A percentile compares a stretch with the other conserved stretches of the same genome.
Conservation (phyloP, 2,113 vertebrate species). For the Cyphomyrus discorhynchus region DNA sequence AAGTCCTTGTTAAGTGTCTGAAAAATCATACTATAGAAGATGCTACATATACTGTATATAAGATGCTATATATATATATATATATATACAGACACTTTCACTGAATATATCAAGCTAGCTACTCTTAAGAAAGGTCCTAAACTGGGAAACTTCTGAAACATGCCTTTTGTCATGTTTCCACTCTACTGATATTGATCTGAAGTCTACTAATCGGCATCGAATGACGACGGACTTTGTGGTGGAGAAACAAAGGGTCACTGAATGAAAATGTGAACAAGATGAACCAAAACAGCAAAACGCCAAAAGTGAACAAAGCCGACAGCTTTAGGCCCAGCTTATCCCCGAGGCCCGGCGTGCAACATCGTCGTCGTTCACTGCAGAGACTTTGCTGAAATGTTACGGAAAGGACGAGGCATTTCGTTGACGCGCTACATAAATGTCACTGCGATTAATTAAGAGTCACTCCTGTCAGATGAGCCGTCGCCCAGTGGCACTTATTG, state of each 20-base stretch:
- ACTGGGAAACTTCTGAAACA: neutral
- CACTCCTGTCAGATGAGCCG: conserved; percentile 68
- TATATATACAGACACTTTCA: neutral
- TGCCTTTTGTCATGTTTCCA: neutral
- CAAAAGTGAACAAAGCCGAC: neutral
- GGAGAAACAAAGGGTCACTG: neutral
- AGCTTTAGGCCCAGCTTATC: neutral
- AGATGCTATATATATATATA: neutral
- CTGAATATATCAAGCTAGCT: neutral
- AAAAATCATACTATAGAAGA: neutral
- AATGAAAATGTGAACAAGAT: neutral
- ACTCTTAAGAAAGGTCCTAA: neutral
- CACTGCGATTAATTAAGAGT: conserved; percentile 81
- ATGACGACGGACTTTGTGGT: neutral
- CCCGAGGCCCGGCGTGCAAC: neutral
- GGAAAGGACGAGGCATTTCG: conserved; percentile 72
- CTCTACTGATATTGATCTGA: neutral
- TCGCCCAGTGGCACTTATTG: conserved; percentile 67
- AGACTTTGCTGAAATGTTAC: conserved; percentile 67
- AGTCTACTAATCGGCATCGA: neutral
- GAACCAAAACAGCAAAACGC: neutral
- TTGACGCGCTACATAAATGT: conserved; percentile 82
- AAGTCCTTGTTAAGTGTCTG: neutral
- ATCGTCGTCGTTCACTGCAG: neutral
- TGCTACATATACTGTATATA: neutral